Percentiles rank a stretch among this genome's conserved stretches.
phyloP scores from a whole-genome alignment of 2,797 vertebrate species.

The Crocidura indochinensis region DNA sequence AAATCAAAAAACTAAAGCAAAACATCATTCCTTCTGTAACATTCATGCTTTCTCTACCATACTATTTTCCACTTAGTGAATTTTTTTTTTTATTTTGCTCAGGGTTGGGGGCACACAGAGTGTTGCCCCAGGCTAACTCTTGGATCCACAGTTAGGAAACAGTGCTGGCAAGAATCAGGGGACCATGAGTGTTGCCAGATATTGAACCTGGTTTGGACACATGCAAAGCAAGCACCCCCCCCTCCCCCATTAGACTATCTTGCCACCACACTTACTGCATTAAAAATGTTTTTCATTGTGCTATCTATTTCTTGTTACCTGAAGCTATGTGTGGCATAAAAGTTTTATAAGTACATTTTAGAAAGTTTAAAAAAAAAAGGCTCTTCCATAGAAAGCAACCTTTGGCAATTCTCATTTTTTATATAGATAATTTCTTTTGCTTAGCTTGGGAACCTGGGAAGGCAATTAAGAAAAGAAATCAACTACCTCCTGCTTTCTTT shows the following conservation, averaged over 20 bases:
- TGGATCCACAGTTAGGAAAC: no score
- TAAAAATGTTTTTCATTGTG: neutral
- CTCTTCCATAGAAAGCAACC: neutral
- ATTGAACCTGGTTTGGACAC: neutral
- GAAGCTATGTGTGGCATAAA: neutral
- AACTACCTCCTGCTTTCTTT: slow-evolving; percentile 53
- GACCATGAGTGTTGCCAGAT: no score
- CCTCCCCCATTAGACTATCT: no score
- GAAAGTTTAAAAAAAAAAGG: slow-evolving; percentile 4
- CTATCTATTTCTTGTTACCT: neutral
- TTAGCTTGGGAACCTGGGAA: slow-evolving; percentile 53
- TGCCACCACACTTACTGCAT: neutral
- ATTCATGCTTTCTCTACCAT: neutral
- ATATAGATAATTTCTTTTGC: slow-evolving; percentile 59
- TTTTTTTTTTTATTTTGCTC: neutral
- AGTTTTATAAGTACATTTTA: slow-evolving; percentile 33
- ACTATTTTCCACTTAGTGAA: neutral
- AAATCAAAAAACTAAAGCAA: neutral
- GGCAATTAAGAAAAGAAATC: slow-evolving; percentile 75
- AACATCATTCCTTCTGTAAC: neutral
- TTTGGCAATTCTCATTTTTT: slow-evolving; percentile 26
- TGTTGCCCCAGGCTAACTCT: no score
- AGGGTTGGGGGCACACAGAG: no score
- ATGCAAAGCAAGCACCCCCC: no score
- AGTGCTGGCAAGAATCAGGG: no score